These are phyloP conservation scores for Isichthys henryi DNA, from an alignment of 2,113 vertebrate species.

Conservation along the genomic window DNA sequence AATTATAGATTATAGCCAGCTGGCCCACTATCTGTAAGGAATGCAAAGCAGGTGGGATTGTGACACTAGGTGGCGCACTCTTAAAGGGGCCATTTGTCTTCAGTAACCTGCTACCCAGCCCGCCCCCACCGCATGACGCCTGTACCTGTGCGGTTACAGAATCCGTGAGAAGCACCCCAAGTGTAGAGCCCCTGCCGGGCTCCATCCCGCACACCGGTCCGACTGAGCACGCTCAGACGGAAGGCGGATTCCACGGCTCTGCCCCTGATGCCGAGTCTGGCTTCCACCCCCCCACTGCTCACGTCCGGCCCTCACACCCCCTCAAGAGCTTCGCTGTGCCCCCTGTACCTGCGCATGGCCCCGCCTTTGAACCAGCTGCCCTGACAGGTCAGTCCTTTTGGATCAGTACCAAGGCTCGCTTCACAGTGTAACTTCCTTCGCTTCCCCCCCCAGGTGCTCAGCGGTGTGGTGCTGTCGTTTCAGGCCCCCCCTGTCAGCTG, in stretches of 20 bases:
- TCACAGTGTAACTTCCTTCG: background rate
- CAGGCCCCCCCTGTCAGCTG: slow-evolving; percentile 68
- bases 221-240: slow-evolving; percentile 75
- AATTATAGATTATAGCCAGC: background rate
- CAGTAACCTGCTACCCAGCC: background rate
- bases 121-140: background rate
- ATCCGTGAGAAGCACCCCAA: slow-evolving; percentile 85
- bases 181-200: slow-evolving; percentile 76
- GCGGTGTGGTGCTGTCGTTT: slow-evolving; percentile 16
- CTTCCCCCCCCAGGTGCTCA: background rate
- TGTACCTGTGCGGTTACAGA: slow-evolving; percentile 54
- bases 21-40: background rate
- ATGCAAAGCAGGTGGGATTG: background rate
- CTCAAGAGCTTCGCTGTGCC: slow-evolving; percentile 94
- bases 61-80: background rate
- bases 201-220: slow-evolving; percentile 71
- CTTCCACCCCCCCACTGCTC: slow-evolving; percentile 75
- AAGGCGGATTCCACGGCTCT: slow-evolving; percentile 76
- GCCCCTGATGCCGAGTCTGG: slow-evolving; percentile 79
- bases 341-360: slow-evolving; percentile 59
- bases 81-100: background rate
- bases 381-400: slow-evolving; percentile 64
- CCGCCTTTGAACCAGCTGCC: slow-evolving; percentile 69
- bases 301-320: slow-evolving; percentile 82
- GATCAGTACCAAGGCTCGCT: background rate